Evolutionary conservation across 2,888 invertebrate species (phyloP), one percentile per base, ranked within the genome.

Genomic region (Halictus ligatus): DNA sequence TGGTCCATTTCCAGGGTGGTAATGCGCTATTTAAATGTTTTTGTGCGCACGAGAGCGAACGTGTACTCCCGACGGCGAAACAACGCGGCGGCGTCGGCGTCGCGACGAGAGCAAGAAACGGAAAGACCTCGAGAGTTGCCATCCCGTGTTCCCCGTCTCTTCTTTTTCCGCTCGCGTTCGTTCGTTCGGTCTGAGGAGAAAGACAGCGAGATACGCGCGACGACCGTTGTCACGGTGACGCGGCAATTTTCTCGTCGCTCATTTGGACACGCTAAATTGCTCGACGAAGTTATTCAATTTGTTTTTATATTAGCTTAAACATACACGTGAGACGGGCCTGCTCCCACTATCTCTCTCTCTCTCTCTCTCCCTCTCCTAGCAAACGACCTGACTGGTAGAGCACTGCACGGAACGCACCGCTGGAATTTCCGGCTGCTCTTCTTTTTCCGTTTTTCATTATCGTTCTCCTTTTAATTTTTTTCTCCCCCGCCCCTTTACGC

Each of bases 21-120:
- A 90, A 92, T 88, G 90, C 88, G 87, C 90, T 86, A 91, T 92
- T 92, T 92, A 89, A 92, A 92, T 90, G 89, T 91, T 81, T 87
- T 87, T 83, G 81, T 78, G 85, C 83, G 80, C 80, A 81, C 83
- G 79, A 78, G 79, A 21, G 43, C n/a, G 40, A 71, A 12, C 71
- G n/a, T n/a, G 69, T n/a, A 40, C 35, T 21, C 21, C 69, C 21
- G 69, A 40, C 40, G 69, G 21, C 78, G 82, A 89, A 91, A 91
- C 89, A 85, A 64, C 64, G 64, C 29, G 8, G n/a, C 50, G 18
- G 50, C 43, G 50, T 1, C 50, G 60, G 60, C 25, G 50, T 21
- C 40, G 69, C 74, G 73, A 72, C 67, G 67, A 21, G 76, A 80
- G 84, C 77, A 84, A 78, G 83, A 89, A 86, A 81, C 67, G 80